Base-by-base conservation (phyloP, 2,113 vertebrate species). In the Eudyptes chrysolophus region DNA sequence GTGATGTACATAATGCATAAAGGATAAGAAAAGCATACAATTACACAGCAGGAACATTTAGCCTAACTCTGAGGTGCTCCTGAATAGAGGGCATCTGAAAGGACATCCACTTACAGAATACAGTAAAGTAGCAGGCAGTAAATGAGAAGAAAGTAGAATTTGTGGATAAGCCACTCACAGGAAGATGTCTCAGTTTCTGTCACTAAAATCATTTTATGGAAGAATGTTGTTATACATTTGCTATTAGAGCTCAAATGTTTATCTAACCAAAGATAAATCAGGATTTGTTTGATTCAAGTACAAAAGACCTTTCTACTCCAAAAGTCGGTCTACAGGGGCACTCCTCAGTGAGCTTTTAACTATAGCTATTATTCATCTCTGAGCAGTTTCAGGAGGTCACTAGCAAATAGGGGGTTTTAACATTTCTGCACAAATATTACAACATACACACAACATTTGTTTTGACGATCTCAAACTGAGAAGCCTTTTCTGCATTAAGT, bases 61-160 rank as follows among this genome's bases (percentile, higher is more conserved):
- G 29, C 32, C 6, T 24, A 29, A 15, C 26, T 75, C 52, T 24
- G 21, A 70, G 30, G 32, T 17, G 20, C 16, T 82, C 32, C 55
- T 76, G n/a, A 58, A 4, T 14, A 70, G 32, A 81, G 21, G 29
- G 32, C 18, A 72, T 7, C 44, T 74, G 24, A 66, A 58, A 91
- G 34, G 38, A 25, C 77, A 92, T 17, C 12, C 42, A 27, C 20
- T 26, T 9, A 52, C 0, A 29, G 32, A 68, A 38, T 12, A 38
- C 70, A 57, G 44, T 26, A 9, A 34, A 85, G 32, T 4, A 70
- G 3, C 16, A 86, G 15, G 34, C 22, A 72, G 40, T 10, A 64
- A 84, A 21, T 0, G 0, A 51, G 13, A 14, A 42, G 13, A 16
- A 66, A 27, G 4, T 2, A 65, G 7, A 49, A 48, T 26, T n/a